A percentile compares a stretch with the other conserved stretches of the same genome.
Evolutionary conservation across 2,113 vertebrate species (phyloP).

Genomic region (Picathartes gymnocephalus): DNA sequence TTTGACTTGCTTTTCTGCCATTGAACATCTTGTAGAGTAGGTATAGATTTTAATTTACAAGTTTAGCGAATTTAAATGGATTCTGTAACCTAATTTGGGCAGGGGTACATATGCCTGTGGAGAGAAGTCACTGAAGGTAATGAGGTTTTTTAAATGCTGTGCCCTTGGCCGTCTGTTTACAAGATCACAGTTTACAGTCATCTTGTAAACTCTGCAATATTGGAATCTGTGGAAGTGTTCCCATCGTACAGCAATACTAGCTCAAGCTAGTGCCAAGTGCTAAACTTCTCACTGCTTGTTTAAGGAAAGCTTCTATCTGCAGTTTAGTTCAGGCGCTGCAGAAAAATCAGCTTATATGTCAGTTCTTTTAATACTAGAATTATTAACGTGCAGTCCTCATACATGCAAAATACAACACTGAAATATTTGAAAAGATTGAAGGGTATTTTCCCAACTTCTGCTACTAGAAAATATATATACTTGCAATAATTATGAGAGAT

Average conservation of each 20-base stretch:
- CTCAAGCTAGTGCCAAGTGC: not conserved
- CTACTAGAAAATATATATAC: not conserved
- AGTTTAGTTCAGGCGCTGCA: not conserved
- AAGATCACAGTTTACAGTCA: not conserved
- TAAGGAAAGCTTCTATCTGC: not conserved
- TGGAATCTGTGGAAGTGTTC: not conserved
- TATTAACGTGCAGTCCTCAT: not conserved
- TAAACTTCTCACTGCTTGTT: not conserved
- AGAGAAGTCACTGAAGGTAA: not conserved
- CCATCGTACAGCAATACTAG: not conserved
- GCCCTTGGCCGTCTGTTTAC: not conserved
- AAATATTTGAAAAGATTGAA: not conserved
- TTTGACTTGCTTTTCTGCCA: not conserved
- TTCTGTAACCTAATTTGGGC: not conserved
- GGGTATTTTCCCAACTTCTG: not conserved
- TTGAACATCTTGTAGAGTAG: not conserved
- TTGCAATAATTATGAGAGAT: not conserved
- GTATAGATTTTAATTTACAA: not conserved
- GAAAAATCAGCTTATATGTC: not conserved
- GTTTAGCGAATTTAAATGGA: not conserved
- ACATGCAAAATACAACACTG: not conserved
- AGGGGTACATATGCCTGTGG: not conserved
- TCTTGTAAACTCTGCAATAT: not conserved
- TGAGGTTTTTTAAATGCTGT: not conserved
- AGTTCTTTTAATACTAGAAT: not conserved